A percentile compares a stretch with the other conserved stretches of the same genome.
These are phyloP conservation scores for Phasianus colchicus DNA, from an alignment of 2,113 vertebrate species.

Conservation along the genomic window DNA sequence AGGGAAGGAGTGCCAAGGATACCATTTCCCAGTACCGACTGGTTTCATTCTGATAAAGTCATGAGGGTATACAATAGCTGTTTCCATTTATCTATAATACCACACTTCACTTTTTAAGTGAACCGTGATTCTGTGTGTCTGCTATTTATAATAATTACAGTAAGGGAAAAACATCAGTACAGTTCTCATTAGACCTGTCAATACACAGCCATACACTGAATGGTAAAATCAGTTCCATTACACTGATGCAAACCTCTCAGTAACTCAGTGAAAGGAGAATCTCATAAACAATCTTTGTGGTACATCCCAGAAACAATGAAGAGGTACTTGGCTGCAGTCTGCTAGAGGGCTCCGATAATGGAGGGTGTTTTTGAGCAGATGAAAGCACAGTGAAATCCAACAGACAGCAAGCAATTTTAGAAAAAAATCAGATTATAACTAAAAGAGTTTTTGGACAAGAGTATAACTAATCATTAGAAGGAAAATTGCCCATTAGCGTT, in stretches of 20 bases:
- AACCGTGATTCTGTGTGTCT: not conserved
- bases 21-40: not conserved
- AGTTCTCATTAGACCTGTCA: not conserved
- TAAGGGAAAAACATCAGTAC: not conserved
- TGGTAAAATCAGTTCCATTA: not conserved
- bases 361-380: not conserved
- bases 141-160: not conserved
- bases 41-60: not conserved
- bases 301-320: not conserved
- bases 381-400: not conserved
- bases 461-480: not conserved
- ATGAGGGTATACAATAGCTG: not conserved
- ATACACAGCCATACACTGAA: not conserved
- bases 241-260: not conserved
- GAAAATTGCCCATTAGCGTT: not conserved
- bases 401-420: not conserved
- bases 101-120: not conserved
- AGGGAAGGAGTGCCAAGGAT: not conserved
- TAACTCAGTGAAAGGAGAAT: not conserved
- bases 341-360: not conserved
- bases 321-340: not conserved
- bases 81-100: not conserved
- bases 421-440: not conserved
- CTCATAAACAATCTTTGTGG: not conserved
- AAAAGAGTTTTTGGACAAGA: not conserved